These are phyloP conservation scores for Macrotus californicus DNA, from an alignment of 2,113 vertebrate species.

Conservation along the genomic window DNA sequence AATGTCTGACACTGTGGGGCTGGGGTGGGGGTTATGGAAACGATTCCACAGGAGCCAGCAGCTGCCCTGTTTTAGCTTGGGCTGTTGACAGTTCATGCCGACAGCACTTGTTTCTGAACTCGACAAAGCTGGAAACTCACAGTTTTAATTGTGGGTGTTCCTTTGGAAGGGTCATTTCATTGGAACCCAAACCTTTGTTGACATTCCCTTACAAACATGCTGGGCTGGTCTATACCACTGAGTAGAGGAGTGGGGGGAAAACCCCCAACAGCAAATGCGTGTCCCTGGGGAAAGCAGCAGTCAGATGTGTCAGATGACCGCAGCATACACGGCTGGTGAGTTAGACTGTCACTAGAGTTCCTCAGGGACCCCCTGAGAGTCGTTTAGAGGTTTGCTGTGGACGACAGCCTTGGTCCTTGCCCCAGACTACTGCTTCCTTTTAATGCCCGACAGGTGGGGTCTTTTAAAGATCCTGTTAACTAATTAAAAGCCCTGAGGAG, in stretches of 20 bases:
- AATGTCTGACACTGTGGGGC: background rate
- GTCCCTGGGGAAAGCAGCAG: background rate
- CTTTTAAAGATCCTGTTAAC: background rate
- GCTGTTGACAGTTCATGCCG: constrained; percentile 14
- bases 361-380: background rate
- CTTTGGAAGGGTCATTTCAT: background rate
- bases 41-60: background rate
- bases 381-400: background rate
- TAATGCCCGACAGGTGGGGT: background rate
- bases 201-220: background rate
- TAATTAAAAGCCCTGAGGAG: background rate
- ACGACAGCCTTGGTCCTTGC: background rate
- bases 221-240: background rate
- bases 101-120: constrained; percentile 50
- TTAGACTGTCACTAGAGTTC: background rate
- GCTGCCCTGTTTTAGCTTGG: background rate
- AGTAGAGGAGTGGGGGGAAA: background rate
- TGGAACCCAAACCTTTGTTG: background rate
- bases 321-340: background rate
- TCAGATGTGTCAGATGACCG: background rate
- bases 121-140: background rate
- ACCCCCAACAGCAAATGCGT: background rate
- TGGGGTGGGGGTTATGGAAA: background rate
- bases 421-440: background rate
- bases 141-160: background rate